A percentile compares a stretch with the other conserved stretches of the same genome.
Evolutionary conservation across 2,113 vertebrate genomes (phyloP).

Genomic region (Galemys pyrenaicus): DNA sequence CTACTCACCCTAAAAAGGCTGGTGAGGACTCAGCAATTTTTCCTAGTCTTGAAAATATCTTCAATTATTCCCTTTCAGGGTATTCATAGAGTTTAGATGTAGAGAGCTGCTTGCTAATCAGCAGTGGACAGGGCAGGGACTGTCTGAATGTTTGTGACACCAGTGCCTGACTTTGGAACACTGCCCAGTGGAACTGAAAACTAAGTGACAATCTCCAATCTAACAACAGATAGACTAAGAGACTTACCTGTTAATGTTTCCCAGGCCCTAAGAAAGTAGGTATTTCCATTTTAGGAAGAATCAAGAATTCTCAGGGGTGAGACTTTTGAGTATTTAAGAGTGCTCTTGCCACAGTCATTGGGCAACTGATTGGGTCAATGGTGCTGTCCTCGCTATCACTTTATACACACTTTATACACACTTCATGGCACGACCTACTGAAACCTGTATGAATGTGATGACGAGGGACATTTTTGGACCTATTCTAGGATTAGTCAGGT

Average conservation of each 20-base stretch:
- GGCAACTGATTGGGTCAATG: neutral
- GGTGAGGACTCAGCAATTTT: neutral
- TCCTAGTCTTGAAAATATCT: neutral
- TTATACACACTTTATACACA: neutral
- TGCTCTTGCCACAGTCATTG: neutral
- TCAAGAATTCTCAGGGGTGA: neutral
- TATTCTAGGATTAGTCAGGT: neutral
- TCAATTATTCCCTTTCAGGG: neutral
- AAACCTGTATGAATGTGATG: neutral
- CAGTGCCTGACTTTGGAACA: neutral
- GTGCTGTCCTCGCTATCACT: neutral
- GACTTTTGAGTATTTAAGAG: neutral
- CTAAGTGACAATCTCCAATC: neutral
- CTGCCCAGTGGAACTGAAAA: neutral
- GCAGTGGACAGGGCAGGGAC: neutral
- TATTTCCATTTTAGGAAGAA: neutral
- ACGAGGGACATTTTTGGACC: neutral
- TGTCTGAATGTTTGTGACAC: neutral
- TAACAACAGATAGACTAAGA: neutral
- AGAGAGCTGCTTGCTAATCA: neutral
- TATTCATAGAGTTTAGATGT: neutral
- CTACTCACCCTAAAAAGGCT: neutral
- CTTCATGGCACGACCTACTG: accelerated
- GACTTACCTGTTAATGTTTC: neutral
- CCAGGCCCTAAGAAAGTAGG: neutral